Base-by-base conservation (phyloP, 2,797 vertebrate species). In the Halcyon badia region DNA sequence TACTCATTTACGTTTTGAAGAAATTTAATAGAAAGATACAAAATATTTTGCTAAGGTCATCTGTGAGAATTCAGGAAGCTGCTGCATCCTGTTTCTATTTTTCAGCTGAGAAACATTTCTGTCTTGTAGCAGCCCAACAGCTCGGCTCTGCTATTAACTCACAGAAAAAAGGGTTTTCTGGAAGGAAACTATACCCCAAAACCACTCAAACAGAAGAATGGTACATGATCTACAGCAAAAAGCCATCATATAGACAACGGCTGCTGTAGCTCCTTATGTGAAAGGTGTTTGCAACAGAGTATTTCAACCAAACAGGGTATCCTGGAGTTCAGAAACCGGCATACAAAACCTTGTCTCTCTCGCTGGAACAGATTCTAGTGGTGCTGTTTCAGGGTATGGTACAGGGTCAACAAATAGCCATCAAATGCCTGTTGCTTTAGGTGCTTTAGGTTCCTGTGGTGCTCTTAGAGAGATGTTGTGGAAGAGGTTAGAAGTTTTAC, bases 331-430 rank as follows among this genome's bases (percentile, higher is more conserved):
- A 78, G 61, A 88, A 95, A 68, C 20, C 28, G 68, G 15, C 39
- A 51, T 62, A 56, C 17, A 35, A 69, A 2, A 7, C 2, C 33
- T 30, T 3, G 0, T 37, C 7, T 78, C 51, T 80, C 10, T 70
- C 39, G 8, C 24, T 85, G 48, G 25, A 85, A 33, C 6, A 51
- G 5, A 13, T 76, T 70, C 6, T 26, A 33, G 30, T 21, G n/a
- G 11, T 62, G 20, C 51, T 82, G 28, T 19, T 72, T 66, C 66
- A 87, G 58, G 42, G 26, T 31, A 11, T 70, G 28, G 3, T 61
- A 51, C 30, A n/a, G 14, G 22, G 31, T 70, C 46, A 61, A 5
- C 28, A 41, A 28, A 13, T 76, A 82, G 54, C 33, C 7, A 10
- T 37, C 73, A 57, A 56, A 37, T 78, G 22, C 11, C 56, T 57